A percentile compares a stretch with the other conserved stretches of the same genome.
Evolutionary conservation across 2,888 invertebrate species (phyloP).

Genomic region (Drosophila vallismaia): DNA sequence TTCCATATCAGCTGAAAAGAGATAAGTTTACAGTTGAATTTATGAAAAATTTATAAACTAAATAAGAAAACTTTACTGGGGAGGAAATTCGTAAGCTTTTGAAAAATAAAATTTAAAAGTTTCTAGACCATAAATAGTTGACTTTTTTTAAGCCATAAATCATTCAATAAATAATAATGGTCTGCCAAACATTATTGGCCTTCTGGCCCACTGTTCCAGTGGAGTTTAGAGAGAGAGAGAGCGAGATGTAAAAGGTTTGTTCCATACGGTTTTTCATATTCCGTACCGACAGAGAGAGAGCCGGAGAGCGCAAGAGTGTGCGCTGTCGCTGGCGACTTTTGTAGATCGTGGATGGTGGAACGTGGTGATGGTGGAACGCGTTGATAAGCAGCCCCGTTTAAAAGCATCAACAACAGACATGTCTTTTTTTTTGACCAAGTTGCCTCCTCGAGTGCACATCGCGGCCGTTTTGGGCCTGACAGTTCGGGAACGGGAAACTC

Average conservation of each 20-base stretch:
- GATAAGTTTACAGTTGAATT: not conserved
- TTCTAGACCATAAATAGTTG: too few species aligned
- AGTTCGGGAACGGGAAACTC: slow-evolving; percentile 17
- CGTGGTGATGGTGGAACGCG: not conserved
- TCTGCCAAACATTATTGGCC: too few species aligned
- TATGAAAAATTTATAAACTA: not conserved
- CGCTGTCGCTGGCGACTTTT: slow-evolving; percentile 2
- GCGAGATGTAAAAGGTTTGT: not conserved
- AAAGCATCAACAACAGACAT: not conserved
- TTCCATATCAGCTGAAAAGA: slow-evolving; percentile 5
- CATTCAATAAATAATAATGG: not conserved
- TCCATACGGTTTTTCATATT: not conserved
- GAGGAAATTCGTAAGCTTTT: not conserved
- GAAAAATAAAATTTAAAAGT: slow-evolving; percentile 1
- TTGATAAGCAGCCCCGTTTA: slow-evolving; percentile 2
- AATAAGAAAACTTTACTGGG: too few species aligned
- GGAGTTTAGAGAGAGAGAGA: not conserved
- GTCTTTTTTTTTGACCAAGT: not conserved
- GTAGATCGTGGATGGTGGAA: slow-evolving; percentile 2
- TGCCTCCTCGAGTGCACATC: not conserved
- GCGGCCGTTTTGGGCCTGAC: slow-evolving; percentile 43
- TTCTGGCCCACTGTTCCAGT: not conserved
- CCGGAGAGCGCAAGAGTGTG: not conserved
- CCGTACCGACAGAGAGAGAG: not conserved
- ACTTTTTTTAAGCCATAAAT: not conserved